Evolutionary conservation across 2,113 vertebrate species (phyloP), one percentile per base, ranked within the genome.

Genomic region (Cochlearius cochlearius): DNA sequence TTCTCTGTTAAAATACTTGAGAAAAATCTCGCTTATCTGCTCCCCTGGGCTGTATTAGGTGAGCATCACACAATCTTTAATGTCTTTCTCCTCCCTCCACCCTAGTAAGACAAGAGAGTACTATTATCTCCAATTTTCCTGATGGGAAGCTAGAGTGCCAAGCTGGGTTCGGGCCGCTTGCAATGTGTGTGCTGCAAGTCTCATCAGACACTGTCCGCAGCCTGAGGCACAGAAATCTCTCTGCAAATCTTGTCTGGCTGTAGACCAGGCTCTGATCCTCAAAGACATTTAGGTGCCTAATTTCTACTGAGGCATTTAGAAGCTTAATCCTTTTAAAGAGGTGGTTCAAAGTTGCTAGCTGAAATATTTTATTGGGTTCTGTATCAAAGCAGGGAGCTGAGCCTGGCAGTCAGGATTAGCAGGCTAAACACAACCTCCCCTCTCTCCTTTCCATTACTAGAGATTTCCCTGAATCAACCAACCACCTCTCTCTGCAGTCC

Each of bases 121-220:
- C 45, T 55, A 27, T 83, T 63, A 72, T 72, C 62, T 52, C 67
- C 23, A 12, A 1, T 68, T 59, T 86, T 79, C 36, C 55, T 53
- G 60, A 20, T 41, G 86, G 83, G 43, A 74, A 81, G 43, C 74
- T 36, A 2, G 6, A 69, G 71, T 43, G 63, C 85, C 60, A 62
- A 6, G 80, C 88, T 43, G 85, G 56, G 23, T 41, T 68, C 0
- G 12, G 74, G 52, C 56, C 41, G 21, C 23, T 26, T 8, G n/a
- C 3, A 6, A 36, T 20, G 29, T 36, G 17, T 3, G 0, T 19
- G n/a, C 38, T 30, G 0, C 11, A 5, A 52, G 26, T 39, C 47
- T 84, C 73, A 50, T 30, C 68, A 89, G 74, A 21, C n/a, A 1
- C 73, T 77, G 43, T 8, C 86, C 36, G 0, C 73, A 68, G 53